Conservation (phyloP, 2,888 invertebrate genomes). For the Leptinotarsa peninsularis region DNA sequence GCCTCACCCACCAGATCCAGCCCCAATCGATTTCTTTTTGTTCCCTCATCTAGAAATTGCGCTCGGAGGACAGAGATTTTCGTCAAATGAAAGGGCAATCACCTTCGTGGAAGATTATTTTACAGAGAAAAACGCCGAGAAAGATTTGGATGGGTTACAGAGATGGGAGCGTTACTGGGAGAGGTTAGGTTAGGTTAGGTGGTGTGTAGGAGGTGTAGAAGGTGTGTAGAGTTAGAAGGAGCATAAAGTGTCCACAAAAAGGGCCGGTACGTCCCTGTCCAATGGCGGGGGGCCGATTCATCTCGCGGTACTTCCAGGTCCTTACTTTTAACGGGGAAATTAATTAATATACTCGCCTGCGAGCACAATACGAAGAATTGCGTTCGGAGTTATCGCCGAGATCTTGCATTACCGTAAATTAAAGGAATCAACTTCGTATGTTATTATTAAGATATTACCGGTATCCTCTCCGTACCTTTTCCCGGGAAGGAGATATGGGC, state of each 20-base stretch:
- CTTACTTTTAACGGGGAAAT: constrained; percentile 51
- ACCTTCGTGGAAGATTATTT: too few relatives aligned
- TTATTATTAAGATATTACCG: constrained; percentile 55
- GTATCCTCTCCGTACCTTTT: constrained; percentile 23
- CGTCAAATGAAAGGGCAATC: too few relatives aligned
- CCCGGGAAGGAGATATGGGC: constrained; percentile 2
- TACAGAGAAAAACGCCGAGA: too few relatives aligned
- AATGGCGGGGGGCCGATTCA: constrained; percentile 39
- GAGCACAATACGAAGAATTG: constrained; percentile 49
- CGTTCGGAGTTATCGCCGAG: constrained; percentile 51
- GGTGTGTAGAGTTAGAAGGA: too few relatives aligned
- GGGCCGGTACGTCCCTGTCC: constrained; percentile 5
- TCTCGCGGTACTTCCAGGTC: constrained; percentile 54
- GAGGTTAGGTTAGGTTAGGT: too few relatives aligned
- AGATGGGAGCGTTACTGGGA: too few relatives aligned
- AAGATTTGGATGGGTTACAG: too few relatives aligned
- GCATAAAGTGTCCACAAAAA: not conserved
- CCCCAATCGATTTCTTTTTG: too few relatives aligned
- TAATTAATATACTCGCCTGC: constrained; percentile 57
- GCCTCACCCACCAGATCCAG: too few relatives aligned
- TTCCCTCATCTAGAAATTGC: too few relatives aligned
- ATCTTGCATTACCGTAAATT: constrained; percentile 57
- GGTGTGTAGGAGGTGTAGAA: too few relatives aligned
- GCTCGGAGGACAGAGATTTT: too few relatives aligned
- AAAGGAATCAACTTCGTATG: constrained; percentile 48